A percentile compares a stretch with the other conserved stretches of the same genome.
phyloP scores from a whole-genome alignment of 2,888 invertebrate species.

The Stratiomys singularior region DNA sequence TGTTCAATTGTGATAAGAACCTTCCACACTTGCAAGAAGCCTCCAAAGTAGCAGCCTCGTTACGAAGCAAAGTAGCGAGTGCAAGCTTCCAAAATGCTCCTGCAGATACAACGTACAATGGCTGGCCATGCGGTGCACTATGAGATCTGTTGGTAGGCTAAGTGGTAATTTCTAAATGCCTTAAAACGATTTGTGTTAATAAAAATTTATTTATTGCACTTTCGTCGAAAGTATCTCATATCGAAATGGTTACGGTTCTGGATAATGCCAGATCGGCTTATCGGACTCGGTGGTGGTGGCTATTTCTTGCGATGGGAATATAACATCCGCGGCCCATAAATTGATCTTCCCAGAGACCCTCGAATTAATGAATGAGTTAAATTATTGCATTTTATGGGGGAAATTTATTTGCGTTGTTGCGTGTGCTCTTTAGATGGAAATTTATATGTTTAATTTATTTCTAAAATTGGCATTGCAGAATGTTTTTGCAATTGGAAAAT shows the following conservation, averaged over 20 bases:
- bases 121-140: background rate
- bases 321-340: background rate
- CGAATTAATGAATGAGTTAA: constrained; percentile 6
- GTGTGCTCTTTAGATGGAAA: too few relatives aligned
- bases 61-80: background rate
- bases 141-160: background rate
- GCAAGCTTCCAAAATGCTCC: background rate
- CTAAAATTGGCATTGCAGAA: too few relatives aligned
- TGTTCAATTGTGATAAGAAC: constrained; percentile 31
- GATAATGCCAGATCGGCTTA: constrained; percentile 14
- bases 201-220: constrained; percentile 39
- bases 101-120: background rate
- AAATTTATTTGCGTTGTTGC: background rate
- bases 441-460: too few relatives aligned
- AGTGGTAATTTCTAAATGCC: constrained; percentile 34
- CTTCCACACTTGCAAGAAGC: background rate
- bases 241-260: constrained; percentile 10
- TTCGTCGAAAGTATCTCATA: constrained; percentile 18
- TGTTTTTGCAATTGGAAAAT: too few relatives aligned
- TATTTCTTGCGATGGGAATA: background rate
- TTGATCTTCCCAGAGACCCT: background rate
- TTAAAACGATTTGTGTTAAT: constrained; percentile 39
- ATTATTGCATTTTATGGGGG: background rate
- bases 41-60: background rate
- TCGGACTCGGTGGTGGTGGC: background rate